Percentiles rank a stretch among this genome's conserved stretches.
Evolutionary conservation across 2,888 invertebrate species (phyloP).

Genomic region (Acutogordius australiensis): DNA sequence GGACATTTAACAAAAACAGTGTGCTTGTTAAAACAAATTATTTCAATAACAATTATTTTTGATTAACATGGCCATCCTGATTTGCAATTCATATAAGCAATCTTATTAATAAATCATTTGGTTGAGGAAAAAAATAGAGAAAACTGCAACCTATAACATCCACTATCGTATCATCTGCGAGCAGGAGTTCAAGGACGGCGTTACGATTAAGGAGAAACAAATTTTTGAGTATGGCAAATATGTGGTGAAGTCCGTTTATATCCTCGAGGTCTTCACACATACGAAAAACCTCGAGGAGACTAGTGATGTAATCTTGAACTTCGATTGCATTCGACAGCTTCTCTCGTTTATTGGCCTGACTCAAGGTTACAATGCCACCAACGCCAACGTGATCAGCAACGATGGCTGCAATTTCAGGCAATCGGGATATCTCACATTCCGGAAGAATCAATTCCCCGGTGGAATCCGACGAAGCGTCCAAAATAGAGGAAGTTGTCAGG

Average conservation of each 20-base stretch:
- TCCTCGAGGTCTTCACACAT: conserved; percentile 90
- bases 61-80: too few relatives aligned
- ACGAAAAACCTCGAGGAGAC: conserved; percentile 68
- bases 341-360: background rate
- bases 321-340: background rate
- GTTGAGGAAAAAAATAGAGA: too few relatives aligned
- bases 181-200: conserved; percentile 81
- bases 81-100: too few relatives aligned
- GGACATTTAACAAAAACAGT: too few relatives aligned
- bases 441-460: background rate
- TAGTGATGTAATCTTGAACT: conserved; percentile 42
- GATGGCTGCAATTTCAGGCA: background rate
- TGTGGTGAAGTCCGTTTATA: conserved; percentile 59
- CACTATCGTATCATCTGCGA: conserved; percentile 60
- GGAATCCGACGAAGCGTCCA: background rate
- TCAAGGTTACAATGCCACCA: background rate
- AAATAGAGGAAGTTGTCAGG: background rate
- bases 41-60: too few relatives aligned
- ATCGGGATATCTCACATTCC: background rate
- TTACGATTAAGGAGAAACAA: conserved; percentile 92
- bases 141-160: conserved; percentile 92
- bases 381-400: background rate
- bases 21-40: too few relatives aligned
- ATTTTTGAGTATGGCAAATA: conserved; percentile 91
- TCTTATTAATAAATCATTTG: too few relatives aligned